phyloP scores from a whole-genome alignment of 2,797 vertebrate species.

The Anniella stebbinsi region DNA sequence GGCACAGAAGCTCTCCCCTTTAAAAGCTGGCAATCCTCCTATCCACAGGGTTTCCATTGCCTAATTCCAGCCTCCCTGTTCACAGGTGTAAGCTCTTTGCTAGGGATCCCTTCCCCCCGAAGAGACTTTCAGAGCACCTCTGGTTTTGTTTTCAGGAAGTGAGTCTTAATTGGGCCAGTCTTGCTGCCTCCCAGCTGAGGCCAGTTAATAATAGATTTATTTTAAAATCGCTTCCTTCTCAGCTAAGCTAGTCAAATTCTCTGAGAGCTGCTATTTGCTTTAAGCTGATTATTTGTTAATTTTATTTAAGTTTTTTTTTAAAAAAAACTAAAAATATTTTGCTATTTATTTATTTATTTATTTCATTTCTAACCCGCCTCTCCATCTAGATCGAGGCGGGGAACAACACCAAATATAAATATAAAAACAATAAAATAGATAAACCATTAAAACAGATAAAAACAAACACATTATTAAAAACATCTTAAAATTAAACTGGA shows the following conservation, averaged over 20 bases:
- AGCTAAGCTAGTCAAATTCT: background rate
- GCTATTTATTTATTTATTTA: no score
- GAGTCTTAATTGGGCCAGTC: background rate
- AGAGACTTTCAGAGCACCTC: background rate
- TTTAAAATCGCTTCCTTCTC: background rate
- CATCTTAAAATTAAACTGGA: no score
- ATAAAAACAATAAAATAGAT: no score
- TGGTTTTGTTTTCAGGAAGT: background rate
- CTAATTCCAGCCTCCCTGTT: background rate
- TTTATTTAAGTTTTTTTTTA: background rate
- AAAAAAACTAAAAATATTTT: background rate
- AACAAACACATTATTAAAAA: no score
- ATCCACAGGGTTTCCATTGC: background rate
- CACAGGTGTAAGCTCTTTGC: background rate
- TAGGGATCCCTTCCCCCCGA: background rate
- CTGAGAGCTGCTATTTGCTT: background rate
- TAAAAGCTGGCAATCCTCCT: background rate
- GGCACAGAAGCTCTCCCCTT: background rate
- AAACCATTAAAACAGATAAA: no score
- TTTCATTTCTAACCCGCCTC: no score
- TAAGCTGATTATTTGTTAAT: constrained; percentile 20
- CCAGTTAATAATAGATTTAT: background rate
- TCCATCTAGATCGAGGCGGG: no score
- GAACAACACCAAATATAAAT: no score
- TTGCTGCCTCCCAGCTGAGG: background rate